Evolutionary conservation across 2,113 vertebrate genomes (phyloP).

Genomic region (Equus quagga): DNA sequence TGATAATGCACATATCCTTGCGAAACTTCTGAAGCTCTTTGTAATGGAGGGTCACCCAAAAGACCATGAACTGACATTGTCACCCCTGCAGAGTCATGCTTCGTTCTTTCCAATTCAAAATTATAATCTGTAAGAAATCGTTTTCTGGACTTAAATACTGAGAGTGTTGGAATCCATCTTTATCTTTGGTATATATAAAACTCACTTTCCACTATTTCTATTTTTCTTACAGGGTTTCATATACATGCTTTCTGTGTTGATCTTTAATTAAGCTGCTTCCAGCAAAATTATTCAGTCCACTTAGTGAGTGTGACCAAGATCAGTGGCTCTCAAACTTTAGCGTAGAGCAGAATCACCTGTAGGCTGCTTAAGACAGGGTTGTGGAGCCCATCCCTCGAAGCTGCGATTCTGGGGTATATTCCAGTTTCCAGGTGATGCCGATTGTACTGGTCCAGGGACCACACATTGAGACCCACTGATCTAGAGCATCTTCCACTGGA

Average conservation of each 20-base stretch:
- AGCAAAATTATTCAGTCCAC: accelerated
- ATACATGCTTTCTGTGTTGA: no score
- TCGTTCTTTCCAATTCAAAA: neutral
- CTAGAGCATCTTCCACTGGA: neutral
- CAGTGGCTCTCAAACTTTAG: neutral
- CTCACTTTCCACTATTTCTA: neutral
- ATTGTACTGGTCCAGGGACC: accelerated
- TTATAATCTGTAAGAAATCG: neutral
- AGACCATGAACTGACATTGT: accelerated
- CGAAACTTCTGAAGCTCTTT: accelerated
- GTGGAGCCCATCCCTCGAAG: accelerated
- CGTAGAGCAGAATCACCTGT: neutral
- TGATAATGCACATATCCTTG: neutral
- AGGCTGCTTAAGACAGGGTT: neutral
- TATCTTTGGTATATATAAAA: neutral
- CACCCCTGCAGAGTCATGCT: neutral
- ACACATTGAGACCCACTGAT: accelerated
- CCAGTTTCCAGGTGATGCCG: no score
- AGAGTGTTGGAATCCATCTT: neutral
- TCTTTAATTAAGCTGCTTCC: neutral
- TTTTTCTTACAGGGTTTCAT: neutral
- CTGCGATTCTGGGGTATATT: accelerated
- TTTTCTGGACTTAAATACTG: neutral
- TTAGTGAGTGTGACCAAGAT: accelerated
- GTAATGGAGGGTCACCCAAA: accelerated